Percentiles rank a stretch among this genome's conserved stretches.
Evolutionary conservation across 2,888 invertebrate genomes (phyloP).

Genomic region (Euplexia lucipara): DNA sequence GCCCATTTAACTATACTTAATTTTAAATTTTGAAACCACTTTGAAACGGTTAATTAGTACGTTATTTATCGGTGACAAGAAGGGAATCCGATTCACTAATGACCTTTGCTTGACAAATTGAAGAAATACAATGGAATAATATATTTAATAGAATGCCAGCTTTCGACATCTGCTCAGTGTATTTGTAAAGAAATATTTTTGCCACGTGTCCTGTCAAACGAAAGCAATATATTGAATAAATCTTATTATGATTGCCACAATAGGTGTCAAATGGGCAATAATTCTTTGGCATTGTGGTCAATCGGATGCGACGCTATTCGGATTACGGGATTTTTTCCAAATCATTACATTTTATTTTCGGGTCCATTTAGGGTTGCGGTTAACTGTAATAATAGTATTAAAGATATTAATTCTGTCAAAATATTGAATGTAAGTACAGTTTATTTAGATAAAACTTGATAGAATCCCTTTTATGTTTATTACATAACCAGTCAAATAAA

Average conservation of each 20-base stretch:
- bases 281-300: slow-evolving; percentile 79
- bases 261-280: slow-evolving; percentile 83
- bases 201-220: slow-evolving; percentile 81
- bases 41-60: slow-evolving; percentile 53
- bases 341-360: slow-evolving; percentile 62
- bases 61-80: slow-evolving; percentile 48
- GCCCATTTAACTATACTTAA: slow-evolving; percentile 18
- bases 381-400: slow-evolving; percentile 48
- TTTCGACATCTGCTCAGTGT: slow-evolving; percentile 80
- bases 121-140: slow-evolving; percentile 73
- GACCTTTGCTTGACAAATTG: slow-evolving; percentile 72
- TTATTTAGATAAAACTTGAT: slow-evolving; percentile 24
- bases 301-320: slow-evolving; percentile 66
- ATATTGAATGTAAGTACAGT: slow-evolving; percentile 55
- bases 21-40: slow-evolving; percentile 41
- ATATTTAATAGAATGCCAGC: slow-evolving; percentile 69
- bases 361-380: slow-evolving; percentile 42
- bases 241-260: slow-evolving; percentile 80
- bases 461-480: slow-evolving; percentile 6
- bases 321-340: slow-evolving; percentile 67
- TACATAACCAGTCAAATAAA: neutral
- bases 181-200: slow-evolving; percentile 73
- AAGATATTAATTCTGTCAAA: slow-evolving; percentile 55
- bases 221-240: slow-evolving; percentile 81
- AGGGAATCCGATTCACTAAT: slow-evolving; percentile 48